A percentile compares a stretch with the other conserved stretches of the same genome.
Evolutionary conservation across 2,113 vertebrate genomes (phyloP).

Genomic region (Hypomesus transpacificus): DNA sequence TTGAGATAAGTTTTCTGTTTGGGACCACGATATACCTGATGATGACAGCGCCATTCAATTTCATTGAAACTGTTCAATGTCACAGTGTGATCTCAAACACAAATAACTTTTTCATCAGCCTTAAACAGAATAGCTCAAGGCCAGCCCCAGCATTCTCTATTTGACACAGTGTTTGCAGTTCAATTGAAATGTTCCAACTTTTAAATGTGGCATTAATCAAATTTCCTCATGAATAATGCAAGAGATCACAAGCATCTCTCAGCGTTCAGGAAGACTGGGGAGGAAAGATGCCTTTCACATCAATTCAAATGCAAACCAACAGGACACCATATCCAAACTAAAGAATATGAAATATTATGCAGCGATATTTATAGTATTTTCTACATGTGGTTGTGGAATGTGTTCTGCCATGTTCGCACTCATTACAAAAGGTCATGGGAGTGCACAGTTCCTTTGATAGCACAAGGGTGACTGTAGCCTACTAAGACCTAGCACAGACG

Average conservation of each 20-base stretch:
- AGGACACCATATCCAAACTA: neutral
- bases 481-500: neutral
- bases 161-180: constrained; percentile 25
- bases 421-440: neutral
- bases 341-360: neutral
- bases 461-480: too few relatives aligned
- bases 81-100: constrained; percentile 23
- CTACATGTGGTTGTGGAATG: neutral
- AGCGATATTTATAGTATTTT: constrained; percentile 2
- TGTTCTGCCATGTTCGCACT: neutral
- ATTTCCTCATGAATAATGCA: constrained; percentile 31
- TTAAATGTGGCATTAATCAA: constrained; percentile 27
- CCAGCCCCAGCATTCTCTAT: neutral
- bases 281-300: neutral
- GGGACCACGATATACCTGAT: constrained; percentile 2
- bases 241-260: neutral
- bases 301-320: constrained; percentile 9
- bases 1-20: neutral
- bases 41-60: constrained; percentile 21
- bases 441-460: neutral
- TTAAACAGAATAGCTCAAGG: constrained; percentile 12
- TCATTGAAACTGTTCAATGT: constrained; percentile 15
- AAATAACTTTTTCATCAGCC: constrained; percentile 31
- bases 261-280: constrained; percentile 2
- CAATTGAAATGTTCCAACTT: constrained; percentile 31